These are phyloP conservation scores for Naso thynnoides DNA, from an alignment of 2,797 vertebrate species.

Conservation along the genomic window DNA sequence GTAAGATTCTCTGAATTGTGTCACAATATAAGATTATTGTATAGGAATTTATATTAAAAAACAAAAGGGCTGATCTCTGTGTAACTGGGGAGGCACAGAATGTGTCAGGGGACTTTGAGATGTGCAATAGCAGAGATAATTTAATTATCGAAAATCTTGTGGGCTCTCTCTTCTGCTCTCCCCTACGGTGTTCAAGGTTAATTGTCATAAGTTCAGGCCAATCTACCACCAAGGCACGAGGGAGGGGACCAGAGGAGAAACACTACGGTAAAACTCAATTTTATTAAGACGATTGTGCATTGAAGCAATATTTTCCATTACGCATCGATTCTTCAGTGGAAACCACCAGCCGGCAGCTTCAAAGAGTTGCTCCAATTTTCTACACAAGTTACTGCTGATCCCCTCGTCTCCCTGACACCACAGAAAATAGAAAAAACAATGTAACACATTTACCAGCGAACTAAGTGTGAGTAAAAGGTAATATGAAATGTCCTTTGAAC, in stretches of 20 bases:
- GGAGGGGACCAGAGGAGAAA: conserved; percentile 41
- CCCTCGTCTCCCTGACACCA: conserved; percentile 31
- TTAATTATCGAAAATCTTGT: conserved; percentile 62
- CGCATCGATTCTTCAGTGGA: conserved; percentile 50
- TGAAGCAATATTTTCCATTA: conserved; percentile 70
- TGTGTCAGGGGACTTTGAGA: conserved; percentile 34
- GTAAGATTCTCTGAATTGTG: conserved; percentile 29
- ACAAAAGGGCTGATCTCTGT: conserved; percentile 50
- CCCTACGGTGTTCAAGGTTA: conserved; percentile 65
- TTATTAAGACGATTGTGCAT: conserved; percentile 67
- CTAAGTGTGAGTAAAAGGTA: conserved; percentile 34
- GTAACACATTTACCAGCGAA: conserved; percentile 33
- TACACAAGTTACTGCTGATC: conserved; percentile 33
- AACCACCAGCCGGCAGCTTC: conserved; percentile 42
- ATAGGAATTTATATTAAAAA: conserved; percentile 41
- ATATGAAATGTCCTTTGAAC: conserved; percentile 51
- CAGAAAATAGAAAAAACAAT: conserved; percentile 38
- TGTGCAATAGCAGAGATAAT: conserved; percentile 63
- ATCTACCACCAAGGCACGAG: conserved; percentile 36
- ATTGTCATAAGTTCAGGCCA: conserved; percentile 63
- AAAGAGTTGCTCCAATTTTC: conserved; percentile 52
- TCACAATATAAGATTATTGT: conserved; percentile 20
- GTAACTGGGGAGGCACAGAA: conserved; percentile 23
- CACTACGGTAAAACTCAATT: conserved; percentile 43
- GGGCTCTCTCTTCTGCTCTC: conserved; percentile 40